Base-by-base conservation (phyloP, 2,113 vertebrate species). In the Leiothrix lutea region DNA sequence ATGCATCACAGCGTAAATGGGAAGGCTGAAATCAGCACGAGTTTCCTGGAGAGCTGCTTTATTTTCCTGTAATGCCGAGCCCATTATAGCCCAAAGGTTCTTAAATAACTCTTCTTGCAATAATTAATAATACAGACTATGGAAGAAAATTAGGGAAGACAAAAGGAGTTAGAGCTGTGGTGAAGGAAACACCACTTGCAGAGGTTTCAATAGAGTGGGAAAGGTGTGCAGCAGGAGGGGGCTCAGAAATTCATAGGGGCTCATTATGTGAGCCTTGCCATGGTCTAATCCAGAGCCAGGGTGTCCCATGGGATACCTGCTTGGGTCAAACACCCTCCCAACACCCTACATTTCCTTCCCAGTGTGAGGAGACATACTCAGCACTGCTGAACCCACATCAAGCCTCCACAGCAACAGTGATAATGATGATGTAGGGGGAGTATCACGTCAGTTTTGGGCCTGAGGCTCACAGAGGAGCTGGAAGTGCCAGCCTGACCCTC, bases 21-120 rank as follows among this genome's bases (percentile, higher is more conserved):
- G 86, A 96, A 97, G 97, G 89, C 94, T 97, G 97, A 96, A 97
- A 96, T 94, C 94, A 93, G 89, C 94, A 75, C 91, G 81, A 92
- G 94, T 94, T 95, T 97, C 95, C 97, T 94, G 94, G 96, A 95
- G 96, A 33, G 91, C 91, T 73, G 92, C 97, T 98, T 95, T 88
- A 88, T 91, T 71, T 94, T 90, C 61, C 87, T 97, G 33, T 92
- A 97, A 96, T 94, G 67, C 88, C 50, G 93, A 91, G 75, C 92
- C 94, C 91, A 97, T 95, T 96, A 96, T 96, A 96, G 88, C 73
- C 73, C 95, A 96, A 94, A 96, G 95, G 79, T 92, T 88, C 85
- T 96, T 97, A 97, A 98, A 97, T 98, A 97, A 97, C 88, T 84
- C 90, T 93, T 62, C 82, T 64, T 88, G 85, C 75, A 38, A 88